Conservation (phyloP, 2,113 vertebrate genomes). For the Callithrix jacchus region DNA sequence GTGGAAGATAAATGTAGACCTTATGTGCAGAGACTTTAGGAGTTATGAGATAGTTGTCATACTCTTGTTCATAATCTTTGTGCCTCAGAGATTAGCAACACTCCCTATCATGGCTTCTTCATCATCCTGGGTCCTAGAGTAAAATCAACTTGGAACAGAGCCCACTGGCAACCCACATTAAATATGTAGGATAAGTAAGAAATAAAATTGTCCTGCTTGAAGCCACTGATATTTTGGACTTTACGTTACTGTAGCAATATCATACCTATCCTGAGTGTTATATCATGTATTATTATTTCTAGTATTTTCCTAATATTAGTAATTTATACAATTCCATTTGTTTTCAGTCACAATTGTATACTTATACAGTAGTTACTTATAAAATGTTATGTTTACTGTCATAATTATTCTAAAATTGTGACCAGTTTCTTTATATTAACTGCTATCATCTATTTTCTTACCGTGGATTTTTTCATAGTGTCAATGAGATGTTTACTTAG, state of each 20-base stretch:
- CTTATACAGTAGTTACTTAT: neutral
- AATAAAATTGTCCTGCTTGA: neutral
- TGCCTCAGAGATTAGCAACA: neutral
- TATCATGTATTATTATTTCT: neutral
- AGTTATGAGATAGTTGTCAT: neutral
- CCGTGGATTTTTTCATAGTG: neutral
- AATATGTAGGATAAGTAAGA: neutral
- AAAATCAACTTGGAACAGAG: neutral
- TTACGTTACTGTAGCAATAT: neutral
- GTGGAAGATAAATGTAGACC: neutral
- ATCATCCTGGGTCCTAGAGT: neutral
- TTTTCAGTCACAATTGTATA: neutral
- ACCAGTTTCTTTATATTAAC: neutral
- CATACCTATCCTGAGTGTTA: neutral
- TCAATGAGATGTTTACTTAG: neutral
- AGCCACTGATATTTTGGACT: neutral
- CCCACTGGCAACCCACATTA: neutral
- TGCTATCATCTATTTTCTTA: neutral
- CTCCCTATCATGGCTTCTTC: neutral
- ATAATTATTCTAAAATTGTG: neutral
- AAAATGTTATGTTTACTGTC: neutral
- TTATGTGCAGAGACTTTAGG: neutral
- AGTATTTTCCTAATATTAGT: neutral
- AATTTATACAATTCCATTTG: neutral
- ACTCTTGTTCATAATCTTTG: neutral